phyloP scores from a whole-genome alignment of 2,888 invertebrate species.

The Galerucella pusilla region DNA sequence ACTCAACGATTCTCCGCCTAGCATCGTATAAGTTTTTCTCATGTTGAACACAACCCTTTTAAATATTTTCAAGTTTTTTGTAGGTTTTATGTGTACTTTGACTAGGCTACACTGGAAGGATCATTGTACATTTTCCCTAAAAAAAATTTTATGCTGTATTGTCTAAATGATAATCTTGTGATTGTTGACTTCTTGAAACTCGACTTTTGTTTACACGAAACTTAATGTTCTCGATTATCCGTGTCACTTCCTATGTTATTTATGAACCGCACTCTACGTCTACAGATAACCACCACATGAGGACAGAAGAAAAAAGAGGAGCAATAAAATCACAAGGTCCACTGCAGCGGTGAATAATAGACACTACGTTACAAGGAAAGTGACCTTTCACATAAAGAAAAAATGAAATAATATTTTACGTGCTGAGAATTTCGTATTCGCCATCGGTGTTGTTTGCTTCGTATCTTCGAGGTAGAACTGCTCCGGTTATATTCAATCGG shows the following conservation, averaged over 20 bases:
- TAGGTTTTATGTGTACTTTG: no score
- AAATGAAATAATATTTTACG: conserved; percentile 51
- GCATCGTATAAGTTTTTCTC: no score
- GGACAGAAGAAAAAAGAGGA: conserved; percentile 38
- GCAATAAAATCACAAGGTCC: conserved; percentile 46
- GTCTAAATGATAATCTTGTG: neutral
- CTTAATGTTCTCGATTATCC: conserved; percentile 21
- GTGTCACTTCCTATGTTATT: conserved; percentile 24
- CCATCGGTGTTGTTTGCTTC: conserved; percentile 46
- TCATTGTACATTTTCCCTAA: neutral
- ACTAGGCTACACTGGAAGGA: no score
- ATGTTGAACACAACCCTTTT: no score
- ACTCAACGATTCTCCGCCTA: no score
- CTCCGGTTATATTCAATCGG: no score
- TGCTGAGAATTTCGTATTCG: conserved; percentile 43
- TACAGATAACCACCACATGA: conserved; percentile 29
- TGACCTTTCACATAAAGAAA: conserved; percentile 45
- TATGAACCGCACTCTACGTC: conserved; percentile 27
- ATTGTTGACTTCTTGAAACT: conserved; percentile 6
- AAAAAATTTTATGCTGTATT: neutral
- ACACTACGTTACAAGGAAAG: conserved; percentile 45
- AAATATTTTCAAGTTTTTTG: no score
- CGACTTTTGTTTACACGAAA: conserved; percentile 28
- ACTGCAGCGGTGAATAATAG: conserved; percentile 45
- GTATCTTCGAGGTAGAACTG: conserved; percentile 6